A percentile compares a stretch with the other conserved stretches of the same genome.
Conservation (phyloP, 23 tunicate species). For the Halocynthia aurantium region DNA sequence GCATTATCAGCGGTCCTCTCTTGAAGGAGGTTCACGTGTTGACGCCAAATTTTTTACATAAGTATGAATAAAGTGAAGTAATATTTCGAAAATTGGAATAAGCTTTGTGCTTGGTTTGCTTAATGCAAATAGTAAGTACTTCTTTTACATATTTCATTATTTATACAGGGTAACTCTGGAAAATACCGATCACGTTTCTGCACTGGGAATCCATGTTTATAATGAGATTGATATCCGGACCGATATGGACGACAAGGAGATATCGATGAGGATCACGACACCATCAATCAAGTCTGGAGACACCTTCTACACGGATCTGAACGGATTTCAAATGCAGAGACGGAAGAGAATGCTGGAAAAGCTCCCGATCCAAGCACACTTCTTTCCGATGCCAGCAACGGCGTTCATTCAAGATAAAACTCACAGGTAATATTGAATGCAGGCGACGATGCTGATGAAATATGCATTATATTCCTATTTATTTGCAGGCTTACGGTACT, state of each 20-base stretch:
- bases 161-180: too few species aligned
- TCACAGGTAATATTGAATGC: not conserved
- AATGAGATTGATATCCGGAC: conserved; percentile 51
- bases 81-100: too few species aligned
- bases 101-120: too few species aligned
- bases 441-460: not conserved
- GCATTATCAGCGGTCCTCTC: conserved; percentile 42
- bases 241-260: not conserved
- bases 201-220: conserved; percentile 50
- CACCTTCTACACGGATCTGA: conserved; percentile 4
- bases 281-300: not conserved
- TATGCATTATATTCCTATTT: not conserved
- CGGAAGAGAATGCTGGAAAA: not conserved
- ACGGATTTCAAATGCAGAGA: conserved; percentile 6
- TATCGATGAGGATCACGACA: not conserved
- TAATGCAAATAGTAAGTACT: too few species aligned
- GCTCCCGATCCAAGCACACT: conserved; percentile 4
- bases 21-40: conserved; percentile 43
- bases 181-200: not conserved
- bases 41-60: conserved; percentile 48
- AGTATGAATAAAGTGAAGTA: conserved; percentile 9
- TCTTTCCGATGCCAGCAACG: conserved; percentile 9
- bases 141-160: too few species aligned
- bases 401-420: not conserved
- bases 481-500: not conserved